Base-by-base conservation (phyloP, 35 echinoderm and acorn worm species). In the Chiridota heheva region DNA sequence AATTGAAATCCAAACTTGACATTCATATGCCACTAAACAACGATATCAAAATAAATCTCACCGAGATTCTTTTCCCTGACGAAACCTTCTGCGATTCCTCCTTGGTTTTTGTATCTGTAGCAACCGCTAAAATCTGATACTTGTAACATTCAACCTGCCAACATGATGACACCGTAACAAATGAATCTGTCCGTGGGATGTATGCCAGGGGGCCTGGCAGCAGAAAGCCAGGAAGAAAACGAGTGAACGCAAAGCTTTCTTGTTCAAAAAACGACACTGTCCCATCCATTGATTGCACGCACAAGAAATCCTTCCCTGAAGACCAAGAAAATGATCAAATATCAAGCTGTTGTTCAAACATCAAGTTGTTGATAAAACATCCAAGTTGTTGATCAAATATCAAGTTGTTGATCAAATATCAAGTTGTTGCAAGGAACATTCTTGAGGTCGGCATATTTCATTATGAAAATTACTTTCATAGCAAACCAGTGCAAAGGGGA, bases 211-310 rank as follows among this genome's bases (percentile, higher is more conserved):
- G 94, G 2, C 94, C 94, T 4, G 94, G 94, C 26, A 97, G 80
- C 34, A 97, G 89, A 68, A 97, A 97, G 4, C 84, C 89, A 27
- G 94, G 94, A 36, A 97, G 67, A 69, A 97, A 97, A 7, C 94
- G 88, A 80, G 79, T 88, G 81, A 97, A 97, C 32, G 94, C 84
- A 76, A 97, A 97, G 32, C 82, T 98, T 69, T 98, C 95, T 44
- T 98, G 95, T 66, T 97, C 95, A 77, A 98, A 98, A 65, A 98
- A 88, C 10, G 95, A 98, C 58, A 98, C 95, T 4, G 89, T 86
- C 25, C 95, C 95, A 42, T 98, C 95, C 78, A 98, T 88, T 6
- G 88, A 91, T 61, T 98, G 95, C 33, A 98, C 85, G 82, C 95
- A 91, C 20, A 98, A 25, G 48, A 98, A 98, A 77, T 98, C 95